Evolutionary conservation across 2,888 invertebrate species (phyloP), one percentile per base, ranked within the genome.

Genomic region (Platerodrilus igneus): DNA sequence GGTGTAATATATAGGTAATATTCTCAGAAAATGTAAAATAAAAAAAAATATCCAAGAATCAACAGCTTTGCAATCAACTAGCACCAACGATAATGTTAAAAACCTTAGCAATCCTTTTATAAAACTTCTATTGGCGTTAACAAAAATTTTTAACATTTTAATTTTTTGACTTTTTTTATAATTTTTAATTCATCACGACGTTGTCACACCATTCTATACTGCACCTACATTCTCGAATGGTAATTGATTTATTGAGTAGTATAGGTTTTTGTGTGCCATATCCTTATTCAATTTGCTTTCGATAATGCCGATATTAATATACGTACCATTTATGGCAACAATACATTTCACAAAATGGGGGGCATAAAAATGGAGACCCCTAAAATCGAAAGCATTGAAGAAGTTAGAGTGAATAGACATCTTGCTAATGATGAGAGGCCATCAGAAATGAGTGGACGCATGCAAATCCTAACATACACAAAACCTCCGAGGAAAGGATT

Each of bases 401-500:
- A 29, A 29, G 29, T 29, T 18, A 29, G 29, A 29, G 29, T 29
- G 29, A 9, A 17, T 9, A 17, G 29, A 29, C 10, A 8, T 18
- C 8, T 18, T n/a, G n/a, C n/a, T 10, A 29, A 29, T 18, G 18
- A 29, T 18, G 29, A 29, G 18, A 6, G 17, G 18, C 7, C 29
- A 29, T 29, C 18, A 29, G 18, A n/a, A 29, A 29, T 29, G 29
- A 18, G 29, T 29, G 29, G 29, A 29, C 29, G 18, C 29, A 27
- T 27, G 27, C 14, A 14, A 27, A 27, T 27, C 2, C 8, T 27
- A 15, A 27, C 27, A 15, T 27, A 10, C 29, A 29, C 17, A 18
- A 29, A 29, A 29, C 10, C 29, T 17, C 18, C 29, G 18, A 16
- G 15, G 9, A 27, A 16, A 15, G 27, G 27, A 27, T 15, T 27